Percentiles rank a stretch among this genome's conserved stretches.
These are phyloP conservation scores for Mionectes macconnelli DNA, from an alignment of 2,113 vertebrate genomes.

Conservation along the genomic window DNA sequence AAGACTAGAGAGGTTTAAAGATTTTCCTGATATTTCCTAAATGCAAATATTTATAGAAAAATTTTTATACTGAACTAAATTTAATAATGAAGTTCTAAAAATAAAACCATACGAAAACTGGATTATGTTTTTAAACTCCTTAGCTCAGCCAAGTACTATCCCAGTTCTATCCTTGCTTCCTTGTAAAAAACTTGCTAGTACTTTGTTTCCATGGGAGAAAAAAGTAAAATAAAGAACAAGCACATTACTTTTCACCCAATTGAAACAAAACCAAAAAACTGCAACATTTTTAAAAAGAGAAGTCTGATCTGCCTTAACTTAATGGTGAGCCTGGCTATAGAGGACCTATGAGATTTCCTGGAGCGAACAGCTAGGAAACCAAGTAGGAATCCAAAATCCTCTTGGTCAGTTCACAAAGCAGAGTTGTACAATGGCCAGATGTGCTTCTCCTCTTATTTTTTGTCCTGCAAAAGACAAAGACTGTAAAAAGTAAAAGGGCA, in stretches of 20 bases:
- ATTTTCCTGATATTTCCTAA: background rate
- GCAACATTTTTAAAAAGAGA: slow-evolving; percentile 45
- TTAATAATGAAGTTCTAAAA: background rate
- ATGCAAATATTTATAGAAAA: background rate
- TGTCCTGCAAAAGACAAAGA: slow-evolving; percentile 67
- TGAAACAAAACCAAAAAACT: background rate
- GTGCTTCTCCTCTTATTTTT: background rate
- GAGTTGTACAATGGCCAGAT: background rate
- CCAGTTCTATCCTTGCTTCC: background rate
- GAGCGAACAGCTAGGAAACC: slow-evolving; percentile 58
- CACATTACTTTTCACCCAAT: background rate
- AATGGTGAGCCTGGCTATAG: slow-evolving; percentile 64
- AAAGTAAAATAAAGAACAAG: background rate
- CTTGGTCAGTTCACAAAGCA: background rate
- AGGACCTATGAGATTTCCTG: slow-evolving; percentile 68
- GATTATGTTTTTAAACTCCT: background rate
- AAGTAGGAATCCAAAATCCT: slow-evolving; percentile 34
- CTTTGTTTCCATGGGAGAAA: background rate
- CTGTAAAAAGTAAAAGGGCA: slow-evolving; percentile 60
- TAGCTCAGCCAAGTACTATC: background rate
- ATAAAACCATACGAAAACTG: background rate
- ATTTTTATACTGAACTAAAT: background rate
- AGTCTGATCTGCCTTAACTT: slow-evolving; percentile 66
- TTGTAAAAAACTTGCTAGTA: background rate
- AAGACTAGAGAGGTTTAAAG: background rate